These are phyloP conservation scores for Cephus pygmeus DNA, from an alignment of 2,888 invertebrate species.

Conservation along the genomic window DNA sequence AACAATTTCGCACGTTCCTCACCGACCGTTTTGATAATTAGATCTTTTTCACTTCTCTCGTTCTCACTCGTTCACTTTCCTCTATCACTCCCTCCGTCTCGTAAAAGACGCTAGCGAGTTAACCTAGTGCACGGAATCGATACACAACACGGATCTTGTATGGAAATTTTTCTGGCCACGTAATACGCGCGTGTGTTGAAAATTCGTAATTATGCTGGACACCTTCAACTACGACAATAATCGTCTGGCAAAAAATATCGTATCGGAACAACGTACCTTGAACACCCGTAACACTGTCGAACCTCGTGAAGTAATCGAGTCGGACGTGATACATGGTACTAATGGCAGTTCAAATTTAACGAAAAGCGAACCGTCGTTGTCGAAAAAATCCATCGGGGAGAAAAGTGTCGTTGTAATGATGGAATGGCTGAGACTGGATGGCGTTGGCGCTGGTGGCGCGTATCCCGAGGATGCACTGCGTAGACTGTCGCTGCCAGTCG, in stretches of 20 bases:
- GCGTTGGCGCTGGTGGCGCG: constrained; percentile 17
- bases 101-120: neutral
- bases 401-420: constrained; percentile 17
- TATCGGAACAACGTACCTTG: neutral
- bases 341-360: neutral
- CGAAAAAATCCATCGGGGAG: neutral
- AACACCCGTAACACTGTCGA: neutral
- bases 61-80: neutral
- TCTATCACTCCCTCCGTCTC: neutral
- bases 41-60: neutral
- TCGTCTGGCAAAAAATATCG: neutral
- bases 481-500: constrained; percentile 28
- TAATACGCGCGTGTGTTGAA: too few relatives aligned
- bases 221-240: neutral
- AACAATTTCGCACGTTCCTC: neutral
- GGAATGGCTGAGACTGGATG: constrained; percentile 28
- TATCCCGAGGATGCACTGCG: constrained; percentile 30
- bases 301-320: neutral
- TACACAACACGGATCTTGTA: neutral
- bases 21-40: neutral
- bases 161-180: neutral
- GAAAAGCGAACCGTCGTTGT: neutral
- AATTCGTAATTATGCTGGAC: neutral
- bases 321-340: neutral
- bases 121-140: neutral